phyloP scores from a whole-genome alignment of 2,113 vertebrate species.

The Gnathonemus longibarbis region DNA sequence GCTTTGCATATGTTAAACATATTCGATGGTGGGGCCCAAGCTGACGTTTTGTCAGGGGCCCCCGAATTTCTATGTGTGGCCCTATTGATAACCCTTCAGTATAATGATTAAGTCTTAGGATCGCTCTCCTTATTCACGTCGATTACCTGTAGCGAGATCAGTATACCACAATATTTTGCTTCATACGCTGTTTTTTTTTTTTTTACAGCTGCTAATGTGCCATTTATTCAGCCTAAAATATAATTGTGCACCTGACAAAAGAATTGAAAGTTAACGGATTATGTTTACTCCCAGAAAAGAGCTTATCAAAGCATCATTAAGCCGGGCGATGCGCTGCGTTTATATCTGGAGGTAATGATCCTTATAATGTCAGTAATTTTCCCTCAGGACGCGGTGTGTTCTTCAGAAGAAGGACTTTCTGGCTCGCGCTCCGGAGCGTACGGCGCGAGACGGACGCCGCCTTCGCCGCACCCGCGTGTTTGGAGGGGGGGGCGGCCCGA shows the following conservation, averaged over 20 bases:
- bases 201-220: background rate
- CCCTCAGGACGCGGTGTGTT: constrained; percentile 52
- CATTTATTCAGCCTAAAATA: constrained; percentile 49
- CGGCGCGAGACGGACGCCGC: constrained; percentile 57
- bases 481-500: constrained; percentile 24
- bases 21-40: background rate
- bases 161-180: background rate
- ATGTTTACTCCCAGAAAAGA: constrained; percentile 70
- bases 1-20: background rate
- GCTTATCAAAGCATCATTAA: constrained; percentile 65
- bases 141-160: background rate
- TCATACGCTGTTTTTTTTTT: background rate
- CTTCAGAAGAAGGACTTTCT: constrained; percentile 50
- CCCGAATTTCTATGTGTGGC: background rate
- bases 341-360: constrained; percentile 75
- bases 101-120: background rate
- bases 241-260: constrained; percentile 54
- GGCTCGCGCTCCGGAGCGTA: constrained; percentile 56
- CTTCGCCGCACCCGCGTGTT: constrained; percentile 35
- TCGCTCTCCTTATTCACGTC: background rate
- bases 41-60: background rate
- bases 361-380: constrained; percentile 69
- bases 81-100: background rate
- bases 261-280: constrained; percentile 67
- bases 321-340: constrained; percentile 63